Conservation (phyloP, 2,797 vertebrate species). For the Myiotriccus ornatus region DNA sequence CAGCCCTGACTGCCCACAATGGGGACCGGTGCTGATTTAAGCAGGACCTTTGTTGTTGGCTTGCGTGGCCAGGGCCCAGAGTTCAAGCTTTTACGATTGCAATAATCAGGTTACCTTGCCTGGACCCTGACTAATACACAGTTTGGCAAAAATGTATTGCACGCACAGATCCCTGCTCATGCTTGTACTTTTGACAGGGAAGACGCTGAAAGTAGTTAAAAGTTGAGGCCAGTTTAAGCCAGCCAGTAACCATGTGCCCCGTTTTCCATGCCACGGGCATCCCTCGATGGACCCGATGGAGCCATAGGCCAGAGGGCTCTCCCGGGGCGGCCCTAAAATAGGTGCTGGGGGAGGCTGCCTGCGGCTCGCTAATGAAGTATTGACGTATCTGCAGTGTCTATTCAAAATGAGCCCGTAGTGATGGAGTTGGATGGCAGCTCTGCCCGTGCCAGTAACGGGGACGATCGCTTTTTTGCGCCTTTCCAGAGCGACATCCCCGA, state of each 20-base stretch:
- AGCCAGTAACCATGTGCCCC: accelerated
- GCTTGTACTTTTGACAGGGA: not conserved
- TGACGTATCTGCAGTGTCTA: not conserved
- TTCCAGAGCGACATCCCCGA: not conserved
- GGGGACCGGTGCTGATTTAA: accelerated
- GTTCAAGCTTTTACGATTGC: not conserved
- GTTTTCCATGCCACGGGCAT: accelerated
- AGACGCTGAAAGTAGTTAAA: not conserved
- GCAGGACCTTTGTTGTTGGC: not conserved
- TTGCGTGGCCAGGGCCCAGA: not conserved
- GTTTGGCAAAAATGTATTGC: not conserved
- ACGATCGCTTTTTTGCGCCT: no score
- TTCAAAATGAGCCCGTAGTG: accelerated
- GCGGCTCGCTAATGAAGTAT: not conserved
- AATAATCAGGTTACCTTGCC: not conserved
- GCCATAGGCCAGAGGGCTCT: accelerated
- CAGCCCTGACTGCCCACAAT: accelerated
- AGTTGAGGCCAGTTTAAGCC: not conserved
- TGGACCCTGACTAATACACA: not conserved
- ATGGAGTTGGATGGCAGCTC: not conserved
- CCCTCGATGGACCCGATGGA: not conserved
- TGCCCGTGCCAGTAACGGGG: not conserved
- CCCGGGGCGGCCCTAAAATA: accelerated
- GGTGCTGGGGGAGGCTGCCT: not conserved
- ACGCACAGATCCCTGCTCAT: accelerated